These are phyloP conservation scores for Drosophila pandora DNA, from an alignment of 1,140 invertebrate genomes.

Conservation along the genomic window DNA sequence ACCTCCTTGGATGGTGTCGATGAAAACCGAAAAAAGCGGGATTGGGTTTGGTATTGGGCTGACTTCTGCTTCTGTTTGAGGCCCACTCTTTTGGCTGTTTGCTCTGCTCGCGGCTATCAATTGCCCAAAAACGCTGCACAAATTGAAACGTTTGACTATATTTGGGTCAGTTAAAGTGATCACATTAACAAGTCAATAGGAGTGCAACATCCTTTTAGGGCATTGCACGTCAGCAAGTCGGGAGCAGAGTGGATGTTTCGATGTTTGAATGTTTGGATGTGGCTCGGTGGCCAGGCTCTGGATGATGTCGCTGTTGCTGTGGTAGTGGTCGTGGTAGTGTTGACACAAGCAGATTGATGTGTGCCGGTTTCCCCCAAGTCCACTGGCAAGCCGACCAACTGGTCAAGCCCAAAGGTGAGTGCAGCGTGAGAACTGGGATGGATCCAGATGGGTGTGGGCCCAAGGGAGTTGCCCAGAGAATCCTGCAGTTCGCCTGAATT, in stretches of 20 bases:
- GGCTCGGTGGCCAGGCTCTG: conserved; percentile 1
- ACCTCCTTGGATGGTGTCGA: conserved; percentile 61
- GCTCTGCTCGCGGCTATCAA: conserved; percentile 62
- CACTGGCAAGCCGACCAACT: conserved; percentile 41
- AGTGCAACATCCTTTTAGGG: conserved; percentile 79
- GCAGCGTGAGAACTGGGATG: conserved; percentile 71
- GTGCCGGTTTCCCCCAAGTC: conserved; percentile 58
- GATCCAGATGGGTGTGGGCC: conserved; percentile 46
- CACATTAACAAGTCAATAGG: conserved; percentile 82
- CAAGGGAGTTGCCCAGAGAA: conserved; percentile 48
- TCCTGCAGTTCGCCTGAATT: background rate
- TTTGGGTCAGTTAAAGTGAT: conserved; percentile 82
- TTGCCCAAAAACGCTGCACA: conserved; percentile 81
- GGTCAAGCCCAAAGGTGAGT: conserved; percentile 40
- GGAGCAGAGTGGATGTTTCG: conserved; percentile 4
- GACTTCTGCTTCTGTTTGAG: conserved; percentile 46
- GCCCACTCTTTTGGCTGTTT: conserved; percentile 29
- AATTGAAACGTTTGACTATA: conserved; percentile 83
- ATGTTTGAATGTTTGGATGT: conserved; percentile 2
- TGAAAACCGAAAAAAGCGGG: conserved; percentile 57
- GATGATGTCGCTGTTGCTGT: conserved; percentile 29
- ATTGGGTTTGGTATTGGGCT: conserved; percentile 12
- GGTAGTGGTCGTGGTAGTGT: conserved; percentile 46
- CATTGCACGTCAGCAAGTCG: conserved; percentile 67
- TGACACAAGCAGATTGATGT: conserved; percentile 76